Conservation (phyloP, 2,888 invertebrate species). For the Panorpa germanica region DNA sequence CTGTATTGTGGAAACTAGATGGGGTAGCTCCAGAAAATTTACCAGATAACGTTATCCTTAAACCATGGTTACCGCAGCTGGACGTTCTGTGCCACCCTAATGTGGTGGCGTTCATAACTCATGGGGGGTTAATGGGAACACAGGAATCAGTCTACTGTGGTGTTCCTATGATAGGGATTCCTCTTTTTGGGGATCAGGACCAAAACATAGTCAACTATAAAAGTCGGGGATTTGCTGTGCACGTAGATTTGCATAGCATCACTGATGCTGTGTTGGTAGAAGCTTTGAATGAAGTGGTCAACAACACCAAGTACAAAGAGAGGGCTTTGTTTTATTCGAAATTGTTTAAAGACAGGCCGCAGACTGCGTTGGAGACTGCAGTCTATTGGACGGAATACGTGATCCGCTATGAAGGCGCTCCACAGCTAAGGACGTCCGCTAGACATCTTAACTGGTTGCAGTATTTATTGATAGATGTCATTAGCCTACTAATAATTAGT, state of each 20-base stretch:
- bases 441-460: no score
- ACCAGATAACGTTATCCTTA: slow-evolving; percentile 18
- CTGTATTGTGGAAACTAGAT: slow-evolving; percentile 13
- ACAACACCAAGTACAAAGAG: slow-evolving; percentile 15
- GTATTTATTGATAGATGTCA: no score
- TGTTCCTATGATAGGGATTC: slow-evolving; percentile 24
- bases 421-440: no score
- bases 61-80: slow-evolving; percentile 22
- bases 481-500: no score
- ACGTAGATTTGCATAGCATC: slow-evolving; percentile 14
- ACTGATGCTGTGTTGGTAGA: slow-evolving; percentile 13
- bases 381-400: no score
- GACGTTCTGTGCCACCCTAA: slow-evolving; percentile 26
- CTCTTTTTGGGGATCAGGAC: slow-evolving; percentile 21
- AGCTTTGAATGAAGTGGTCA: slow-evolving; percentile 14
- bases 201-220: slow-evolving; percentile 18
- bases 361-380: no score
- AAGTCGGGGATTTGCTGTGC: slow-evolving; percentile 19
- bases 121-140: slow-evolving; percentile 29
- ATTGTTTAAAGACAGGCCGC: no score
- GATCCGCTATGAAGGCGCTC: no score
- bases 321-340: no score
- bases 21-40: slow-evolving; percentile 8
- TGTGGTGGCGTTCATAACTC: slow-evolving; percentile 28
- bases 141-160: slow-evolving; percentile 25